Evolutionary conservation across 2,888 invertebrate genomes (phyloP).

Genomic region (Clepsis dumicolana): DNA sequence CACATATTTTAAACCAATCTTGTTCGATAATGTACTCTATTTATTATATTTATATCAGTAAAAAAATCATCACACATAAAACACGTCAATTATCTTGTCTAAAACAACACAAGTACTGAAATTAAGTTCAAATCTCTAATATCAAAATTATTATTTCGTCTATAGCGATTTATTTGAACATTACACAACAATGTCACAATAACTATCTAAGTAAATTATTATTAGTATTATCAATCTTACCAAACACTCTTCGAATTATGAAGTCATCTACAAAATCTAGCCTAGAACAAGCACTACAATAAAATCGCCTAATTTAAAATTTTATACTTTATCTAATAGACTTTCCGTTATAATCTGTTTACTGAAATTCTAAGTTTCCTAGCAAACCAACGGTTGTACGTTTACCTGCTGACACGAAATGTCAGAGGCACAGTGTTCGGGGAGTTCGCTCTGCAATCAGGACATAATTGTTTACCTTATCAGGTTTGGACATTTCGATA

Average conservation of each 20-base stretch:
- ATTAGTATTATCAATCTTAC: constrained; percentile 49
- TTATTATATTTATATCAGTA: background rate
- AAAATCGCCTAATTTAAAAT: constrained; percentile 50
- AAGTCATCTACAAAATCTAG: constrained; percentile 50
- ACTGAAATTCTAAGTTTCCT: constrained; percentile 74
- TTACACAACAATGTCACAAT: constrained; percentile 16
- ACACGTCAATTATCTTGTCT: background rate
- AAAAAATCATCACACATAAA: constrained; percentile 3
- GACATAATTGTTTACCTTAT: constrained; percentile 72
- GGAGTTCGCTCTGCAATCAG: constrained; percentile 85
- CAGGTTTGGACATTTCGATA: constrained; percentile 42
- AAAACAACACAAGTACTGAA: constrained; percentile 13
- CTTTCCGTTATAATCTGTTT: constrained; percentile 55
- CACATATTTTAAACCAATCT: constrained; percentile 12
- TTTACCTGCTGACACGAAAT: constrained; percentile 86
- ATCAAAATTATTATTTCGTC: constrained; percentile 3
- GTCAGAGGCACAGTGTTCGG: constrained; percentile 84
- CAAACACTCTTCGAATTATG: constrained; percentile 57
- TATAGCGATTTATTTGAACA: constrained; percentile 17
- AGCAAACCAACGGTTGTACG: constrained; percentile 72
- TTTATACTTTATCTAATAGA: constrained; percentile 60
- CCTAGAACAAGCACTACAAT: constrained; percentile 64
- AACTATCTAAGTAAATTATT: constrained; percentile 13
- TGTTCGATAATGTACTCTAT: background rate
- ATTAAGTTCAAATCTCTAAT: background rate